phyloP scores from a whole-genome alignment of 2,113 vertebrate species.

The Spea bombifrons region DNA sequence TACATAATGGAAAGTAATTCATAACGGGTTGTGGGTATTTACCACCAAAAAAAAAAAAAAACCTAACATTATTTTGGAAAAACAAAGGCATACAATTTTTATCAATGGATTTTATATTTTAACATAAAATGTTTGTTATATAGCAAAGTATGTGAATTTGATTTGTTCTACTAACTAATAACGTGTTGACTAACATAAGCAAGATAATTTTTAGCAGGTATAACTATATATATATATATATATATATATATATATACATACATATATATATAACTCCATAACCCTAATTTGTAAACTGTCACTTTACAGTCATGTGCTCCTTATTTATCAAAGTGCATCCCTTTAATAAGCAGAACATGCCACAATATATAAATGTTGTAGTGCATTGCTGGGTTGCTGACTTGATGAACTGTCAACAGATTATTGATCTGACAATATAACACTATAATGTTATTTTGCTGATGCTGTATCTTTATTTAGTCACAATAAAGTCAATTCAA shows the following conservation, averaged over 20 bases:
- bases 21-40: too few species aligned
- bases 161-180: background rate
- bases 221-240: background rate
- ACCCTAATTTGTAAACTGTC: conserved; percentile 30
- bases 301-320: conserved; percentile 30
- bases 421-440: conserved; percentile 48
- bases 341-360: conserved; percentile 44
- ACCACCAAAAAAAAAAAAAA: too few species aligned
- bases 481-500: conserved; percentile 31
- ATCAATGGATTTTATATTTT: background rate
- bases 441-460: conserved; percentile 40
- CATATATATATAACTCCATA: conserved; percentile 12
- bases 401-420: conserved; percentile 48
- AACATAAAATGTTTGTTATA: background rate
- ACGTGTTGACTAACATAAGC: background rate
- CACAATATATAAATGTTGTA: conserved; percentile 41
- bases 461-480: conserved; percentile 41
- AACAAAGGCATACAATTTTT: background rate
- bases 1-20: too few species aligned
- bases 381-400: conserved; percentile 41
- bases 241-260: background rate
- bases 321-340: conserved; percentile 40
- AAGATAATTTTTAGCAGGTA: background rate
- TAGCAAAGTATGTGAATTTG: background rate
- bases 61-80: too few species aligned